phyloP scores from a whole-genome alignment of 2,888 invertebrate genomes.

The Dolomedes plantarius region DNA sequence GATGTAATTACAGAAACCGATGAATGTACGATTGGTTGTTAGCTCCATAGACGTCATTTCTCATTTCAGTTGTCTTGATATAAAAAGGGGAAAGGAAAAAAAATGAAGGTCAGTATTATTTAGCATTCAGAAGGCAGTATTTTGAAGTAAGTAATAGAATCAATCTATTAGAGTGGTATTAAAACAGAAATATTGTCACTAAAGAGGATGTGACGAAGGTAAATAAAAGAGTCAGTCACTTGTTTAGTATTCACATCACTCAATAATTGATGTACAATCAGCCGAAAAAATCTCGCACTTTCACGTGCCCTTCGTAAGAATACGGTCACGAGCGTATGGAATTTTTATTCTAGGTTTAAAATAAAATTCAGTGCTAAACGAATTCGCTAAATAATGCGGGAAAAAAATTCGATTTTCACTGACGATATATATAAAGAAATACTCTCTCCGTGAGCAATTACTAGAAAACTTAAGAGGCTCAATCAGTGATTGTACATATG shows the following conservation, averaged over 20 bases:
- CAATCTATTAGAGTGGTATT: not conserved
- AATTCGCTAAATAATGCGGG: too few relatives aligned
- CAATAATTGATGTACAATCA: not conserved
- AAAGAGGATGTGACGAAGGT: not conserved
- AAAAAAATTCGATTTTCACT: too few relatives aligned
- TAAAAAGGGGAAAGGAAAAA: not conserved
- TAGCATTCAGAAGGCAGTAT: not conserved
- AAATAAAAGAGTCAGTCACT: not conserved
- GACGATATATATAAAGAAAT: too few relatives aligned
- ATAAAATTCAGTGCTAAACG: too few relatives aligned
- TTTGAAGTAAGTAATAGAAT: not conserved
- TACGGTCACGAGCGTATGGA: not conserved
- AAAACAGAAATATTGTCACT: not conserved
- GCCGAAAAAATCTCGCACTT: not conserved
- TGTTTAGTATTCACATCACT: not conserved
- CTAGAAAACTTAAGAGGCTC: too few relatives aligned
- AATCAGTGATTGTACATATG: too few relatives aligned
- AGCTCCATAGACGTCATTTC: not conserved
- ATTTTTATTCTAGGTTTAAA: not conserved
- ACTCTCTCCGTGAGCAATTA: too few relatives aligned
- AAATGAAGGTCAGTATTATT: not conserved
- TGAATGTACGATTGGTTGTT: not conserved
- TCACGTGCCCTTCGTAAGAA: not conserved
- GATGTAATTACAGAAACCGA: not conserved
- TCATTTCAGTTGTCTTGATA: not conserved